Conservation (phyloP, 2,797 vertebrate genomes). For the Anas capensis region DNA sequence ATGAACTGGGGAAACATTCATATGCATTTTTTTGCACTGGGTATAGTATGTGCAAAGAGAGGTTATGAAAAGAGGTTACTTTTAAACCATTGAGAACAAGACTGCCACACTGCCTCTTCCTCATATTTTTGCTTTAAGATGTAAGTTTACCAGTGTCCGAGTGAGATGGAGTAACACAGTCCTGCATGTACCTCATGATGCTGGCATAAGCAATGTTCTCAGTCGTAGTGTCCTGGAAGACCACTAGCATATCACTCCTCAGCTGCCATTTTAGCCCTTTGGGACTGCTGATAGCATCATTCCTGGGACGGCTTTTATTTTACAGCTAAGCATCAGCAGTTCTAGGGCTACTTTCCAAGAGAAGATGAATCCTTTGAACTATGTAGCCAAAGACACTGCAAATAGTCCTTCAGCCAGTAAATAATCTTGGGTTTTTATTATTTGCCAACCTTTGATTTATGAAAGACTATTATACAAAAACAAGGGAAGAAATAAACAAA, state of each 20-base stretch:
- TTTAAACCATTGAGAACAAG: neutral
- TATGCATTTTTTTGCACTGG: neutral
- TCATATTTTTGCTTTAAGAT: neutral
- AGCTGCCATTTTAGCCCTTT: constrained; percentile 40
- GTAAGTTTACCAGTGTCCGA: neutral
- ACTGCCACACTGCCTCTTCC: neutral
- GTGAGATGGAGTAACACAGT: neutral
- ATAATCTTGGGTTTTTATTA: constrained; percentile 20
- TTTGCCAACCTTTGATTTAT: constrained; percentile 54
- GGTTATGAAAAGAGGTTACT: neutral
- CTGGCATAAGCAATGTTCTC: constrained; percentile 5
- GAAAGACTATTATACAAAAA: constrained; percentile 17
- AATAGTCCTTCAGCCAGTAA: constrained; percentile 47
- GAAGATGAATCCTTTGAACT: constrained; percentile 64
- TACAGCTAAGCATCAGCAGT: constrained; percentile 51
- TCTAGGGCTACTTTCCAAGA: constrained; percentile 51
- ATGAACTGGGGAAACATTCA: constrained; percentile 26
- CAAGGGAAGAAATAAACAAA: neutral
- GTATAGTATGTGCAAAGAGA: neutral
- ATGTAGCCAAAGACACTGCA: constrained; percentile 39
- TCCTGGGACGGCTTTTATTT: constrained; percentile 49
- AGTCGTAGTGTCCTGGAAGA: neutral
- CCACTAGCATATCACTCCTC: constrained; percentile 9
- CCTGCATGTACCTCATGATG: neutral
- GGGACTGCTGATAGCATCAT: constrained; percentile 56